These are phyloP conservation scores for Watsonalla cultraria DNA, from an alignment of 2,888 invertebrate species.

Conservation along the genomic window DNA sequence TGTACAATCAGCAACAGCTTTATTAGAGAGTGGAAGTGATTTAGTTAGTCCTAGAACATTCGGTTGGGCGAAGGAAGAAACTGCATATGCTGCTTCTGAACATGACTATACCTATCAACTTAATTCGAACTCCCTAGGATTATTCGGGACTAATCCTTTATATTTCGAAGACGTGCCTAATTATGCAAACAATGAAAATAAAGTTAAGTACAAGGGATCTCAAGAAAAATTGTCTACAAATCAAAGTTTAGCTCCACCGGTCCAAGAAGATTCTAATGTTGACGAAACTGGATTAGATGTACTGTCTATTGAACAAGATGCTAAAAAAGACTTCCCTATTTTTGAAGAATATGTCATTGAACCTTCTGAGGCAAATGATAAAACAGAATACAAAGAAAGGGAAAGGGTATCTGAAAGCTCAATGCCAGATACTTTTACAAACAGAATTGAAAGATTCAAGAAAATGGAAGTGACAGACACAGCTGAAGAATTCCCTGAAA, in stretches of 20 bases:
- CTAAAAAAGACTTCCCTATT: constrained; percentile 62
- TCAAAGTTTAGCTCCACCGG: constrained; percentile 50
- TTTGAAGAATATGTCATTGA: constrained; percentile 64
- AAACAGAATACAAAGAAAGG: constrained; percentile 48
- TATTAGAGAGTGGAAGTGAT: constrained; percentile 36
- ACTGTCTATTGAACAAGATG: constrained; percentile 66
- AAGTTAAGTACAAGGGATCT: constrained; percentile 48
- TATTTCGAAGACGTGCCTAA: constrained; percentile 48
- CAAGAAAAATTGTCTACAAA: constrained; percentile 44
- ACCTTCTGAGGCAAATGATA: constrained; percentile 61
- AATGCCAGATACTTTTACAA: constrained; percentile 50
- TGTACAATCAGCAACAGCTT: constrained; percentile 47
- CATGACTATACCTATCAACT: constrained; percentile 37
- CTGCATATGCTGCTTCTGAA: constrained; percentile 16
- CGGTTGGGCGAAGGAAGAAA: constrained; percentile 43
- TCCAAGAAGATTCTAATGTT: constrained; percentile 54
- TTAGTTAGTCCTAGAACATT: constrained; percentile 22
- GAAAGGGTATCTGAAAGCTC: constrained; percentile 40
- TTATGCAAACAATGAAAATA: constrained; percentile 59
- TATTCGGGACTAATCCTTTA: constrained; percentile 41
- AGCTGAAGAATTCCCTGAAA: constrained; percentile 17
- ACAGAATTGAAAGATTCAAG: constrained; percentile 61
- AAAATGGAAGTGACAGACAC: constrained; percentile 40
- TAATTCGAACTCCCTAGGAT: constrained; percentile 37
- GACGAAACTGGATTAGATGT: constrained; percentile 65